Conservation (phyloP, 2,113 vertebrate genomes). For the Sphaerodactylus townsendi region DNA sequence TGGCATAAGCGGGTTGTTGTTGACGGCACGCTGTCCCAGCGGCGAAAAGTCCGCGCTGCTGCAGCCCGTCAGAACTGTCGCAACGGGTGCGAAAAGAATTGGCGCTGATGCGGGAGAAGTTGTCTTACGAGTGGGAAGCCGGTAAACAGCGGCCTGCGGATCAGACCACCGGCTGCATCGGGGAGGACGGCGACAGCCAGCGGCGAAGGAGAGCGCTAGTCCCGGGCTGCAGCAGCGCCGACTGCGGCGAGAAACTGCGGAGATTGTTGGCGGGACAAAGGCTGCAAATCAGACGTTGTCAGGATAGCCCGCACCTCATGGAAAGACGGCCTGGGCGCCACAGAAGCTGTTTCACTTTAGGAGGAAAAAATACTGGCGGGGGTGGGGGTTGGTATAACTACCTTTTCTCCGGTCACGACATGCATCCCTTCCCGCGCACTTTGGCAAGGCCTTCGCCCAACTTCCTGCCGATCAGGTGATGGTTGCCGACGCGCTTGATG, state of each 20-base stretch:
- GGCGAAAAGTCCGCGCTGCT: not conserved
- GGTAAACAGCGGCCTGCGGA: not conserved
- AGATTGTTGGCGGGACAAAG: not conserved
- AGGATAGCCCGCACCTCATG: not conserved
- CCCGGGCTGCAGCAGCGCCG: not conserved
- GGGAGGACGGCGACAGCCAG: too few relatives aligned
- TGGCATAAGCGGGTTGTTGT: not conserved
- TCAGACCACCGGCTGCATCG: not conserved
- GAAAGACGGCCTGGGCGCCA: not conserved
- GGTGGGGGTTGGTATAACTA: conserved; percentile 54
- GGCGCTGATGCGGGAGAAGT: not conserved
- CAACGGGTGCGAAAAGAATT: not conserved
- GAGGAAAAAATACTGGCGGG: conserved; percentile 45
- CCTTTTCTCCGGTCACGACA: conserved; percentile 92
- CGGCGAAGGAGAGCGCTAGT: not conserved
- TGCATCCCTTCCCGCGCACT: conserved; percentile 94
- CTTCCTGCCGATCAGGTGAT: conserved; percentile 93
- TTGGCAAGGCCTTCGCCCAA: conserved; percentile 97
- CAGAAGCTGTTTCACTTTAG: not conserved
- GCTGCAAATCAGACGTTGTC: too few relatives aligned
- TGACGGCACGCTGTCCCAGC: too few relatives aligned
- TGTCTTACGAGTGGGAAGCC: not conserved
- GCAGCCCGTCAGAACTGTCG: not conserved
- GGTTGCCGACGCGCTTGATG: conserved; percentile 94
- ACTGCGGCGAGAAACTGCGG: not conserved